Base-by-base conservation (phyloP, 2,797 vertebrate genomes). In the Scleropages formosus region DNA sequence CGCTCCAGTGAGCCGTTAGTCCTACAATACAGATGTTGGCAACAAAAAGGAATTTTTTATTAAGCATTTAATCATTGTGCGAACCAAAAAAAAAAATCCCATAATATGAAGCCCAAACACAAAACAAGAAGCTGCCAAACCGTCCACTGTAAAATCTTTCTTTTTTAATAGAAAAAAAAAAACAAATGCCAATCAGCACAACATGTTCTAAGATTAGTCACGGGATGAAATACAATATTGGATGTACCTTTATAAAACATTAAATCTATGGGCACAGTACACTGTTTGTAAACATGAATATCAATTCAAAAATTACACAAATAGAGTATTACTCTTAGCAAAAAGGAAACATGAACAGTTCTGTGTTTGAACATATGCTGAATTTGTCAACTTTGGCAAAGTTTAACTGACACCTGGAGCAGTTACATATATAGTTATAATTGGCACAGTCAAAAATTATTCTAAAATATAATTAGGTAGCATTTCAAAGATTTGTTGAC, bases 1-100 rank as follows among this genome's bases (percentile, higher is more conserved):
- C 94, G 98, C 97, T 98, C 96, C 95, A 98, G 95, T 96, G 96
- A 94, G 95, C 95, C 93, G 96, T 98, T 98, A 95, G 95, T 94
- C 94, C 87, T 92, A 92, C 93, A 93, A 96, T 97, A 96, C 96
- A 97, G 97, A 98, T 97, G 96, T 96, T 93, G 91, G 92, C 92
- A 93, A 90, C 96, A 95, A 96, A 94, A 95, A 95, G 96, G 95
- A 94, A 97, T 97, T 95, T 97, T 96, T 95, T 93, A 92, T 93
- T 93, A 93, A 92, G 90, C 92, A 91, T 93, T 93, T 93, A 92
- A 93, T 93, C 93, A 93, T 91, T 85, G 89, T 83, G 79, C 90
- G 90, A 90, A 93, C 87, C 89, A 85, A 92, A 88, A 92, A 90
- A 92, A 88, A 91, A 89, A 20, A 91, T 91, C 90, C 90, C 90